Conservation (phyloP, 2,888 invertebrate genomes). For the Blastobasis adustella region DNA sequence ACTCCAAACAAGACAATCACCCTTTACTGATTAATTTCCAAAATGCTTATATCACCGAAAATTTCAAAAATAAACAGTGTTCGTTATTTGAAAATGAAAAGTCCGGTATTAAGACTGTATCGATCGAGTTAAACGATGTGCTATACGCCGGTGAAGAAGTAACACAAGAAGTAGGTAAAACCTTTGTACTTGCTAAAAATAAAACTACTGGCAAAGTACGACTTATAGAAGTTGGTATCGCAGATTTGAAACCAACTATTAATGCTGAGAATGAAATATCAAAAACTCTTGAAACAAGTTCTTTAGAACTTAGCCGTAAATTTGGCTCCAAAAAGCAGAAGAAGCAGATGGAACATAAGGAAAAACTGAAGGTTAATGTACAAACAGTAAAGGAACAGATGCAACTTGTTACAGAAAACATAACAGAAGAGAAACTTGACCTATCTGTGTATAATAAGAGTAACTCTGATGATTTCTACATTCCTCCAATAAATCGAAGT, state of each 20-base stretch:
- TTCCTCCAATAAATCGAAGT: slow-evolving; percentile 65
- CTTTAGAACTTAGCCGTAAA: slow-evolving; percentile 70
- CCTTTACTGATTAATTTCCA: slow-evolving; percentile 48
- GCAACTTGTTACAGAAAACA: slow-evolving; percentile 62
- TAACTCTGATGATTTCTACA: slow-evolving; percentile 57
- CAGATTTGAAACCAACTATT: slow-evolving; percentile 41
- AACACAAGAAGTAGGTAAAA: slow-evolving; percentile 37
- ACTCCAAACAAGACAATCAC: slow-evolving; percentile 29
- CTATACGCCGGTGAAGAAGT: slow-evolving; percentile 50
- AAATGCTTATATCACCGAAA: slow-evolving; percentile 47
- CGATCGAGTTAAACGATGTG: slow-evolving; percentile 31
- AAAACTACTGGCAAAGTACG: slow-evolving; percentile 50
- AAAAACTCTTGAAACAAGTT: slow-evolving; percentile 33
- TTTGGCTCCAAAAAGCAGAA: slow-evolving; percentile 79
- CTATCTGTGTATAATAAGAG: slow-evolving; percentile 38
- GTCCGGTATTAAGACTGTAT: slow-evolving; percentile 28
- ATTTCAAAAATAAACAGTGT: slow-evolving; percentile 34
- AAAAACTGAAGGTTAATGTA: slow-evolving; percentile 74
- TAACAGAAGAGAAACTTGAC: slow-evolving; percentile 45
- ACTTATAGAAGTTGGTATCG: slow-evolving; percentile 39
- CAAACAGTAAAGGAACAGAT: slow-evolving; percentile 74
- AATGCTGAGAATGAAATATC: slow-evolving; percentile 24
- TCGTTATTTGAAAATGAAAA: slow-evolving; percentile 29
- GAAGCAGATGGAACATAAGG: slow-evolving; percentile 74
- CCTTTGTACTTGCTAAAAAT: slow-evolving; percentile 42